Percentiles rank a stretch among this genome's conserved stretches.
Evolutionary conservation across 2,797 vertebrate species (phyloP).

Genomic region (Clarias pachynema): DNA sequence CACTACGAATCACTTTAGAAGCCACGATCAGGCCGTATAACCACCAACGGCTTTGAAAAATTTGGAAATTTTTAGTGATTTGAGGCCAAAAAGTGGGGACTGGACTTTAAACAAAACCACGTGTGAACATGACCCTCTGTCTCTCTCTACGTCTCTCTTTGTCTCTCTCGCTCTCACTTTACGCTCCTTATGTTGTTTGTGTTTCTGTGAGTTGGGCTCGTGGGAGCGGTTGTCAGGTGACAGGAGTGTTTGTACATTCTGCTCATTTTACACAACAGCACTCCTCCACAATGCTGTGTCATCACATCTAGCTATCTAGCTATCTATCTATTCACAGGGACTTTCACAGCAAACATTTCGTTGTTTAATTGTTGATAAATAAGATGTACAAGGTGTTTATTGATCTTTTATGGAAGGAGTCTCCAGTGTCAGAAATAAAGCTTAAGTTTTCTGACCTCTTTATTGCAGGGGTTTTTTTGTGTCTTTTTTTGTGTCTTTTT

Average conservation of each 20-base stretch:
- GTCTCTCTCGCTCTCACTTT: neutral
- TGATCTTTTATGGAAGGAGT: neutral
- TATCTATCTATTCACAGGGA: neutral
- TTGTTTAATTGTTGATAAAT: neutral
- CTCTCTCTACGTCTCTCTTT: neutral
- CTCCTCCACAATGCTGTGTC: neutral
- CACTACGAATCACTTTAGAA: too few species aligned
- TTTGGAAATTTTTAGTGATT: too few species aligned
- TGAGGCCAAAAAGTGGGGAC: too few species aligned
- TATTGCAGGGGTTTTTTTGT: neutral
- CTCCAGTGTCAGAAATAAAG: neutral
- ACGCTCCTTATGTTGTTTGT: conserved; percentile 10
- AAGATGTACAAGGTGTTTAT: neutral
- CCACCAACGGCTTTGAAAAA: too few species aligned
- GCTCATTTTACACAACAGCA: neutral
- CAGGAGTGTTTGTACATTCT: conserved; percentile 21
- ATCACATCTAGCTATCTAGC: conserved; percentile 6
- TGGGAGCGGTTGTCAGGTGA: conserved; percentile 26
- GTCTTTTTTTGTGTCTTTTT: neutral
- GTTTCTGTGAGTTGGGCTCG: neutral
- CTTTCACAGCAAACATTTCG: neutral
- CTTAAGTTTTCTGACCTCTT: neutral
- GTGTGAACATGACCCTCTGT: neutral
- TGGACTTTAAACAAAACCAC: neutral
- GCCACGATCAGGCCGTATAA: too few species aligned